A percentile compares a stretch with the other conserved stretches of the same genome.
Evolutionary conservation across 2,797 vertebrate species (phyloP).

Genomic region (Hylomyscus alleni): DNA sequence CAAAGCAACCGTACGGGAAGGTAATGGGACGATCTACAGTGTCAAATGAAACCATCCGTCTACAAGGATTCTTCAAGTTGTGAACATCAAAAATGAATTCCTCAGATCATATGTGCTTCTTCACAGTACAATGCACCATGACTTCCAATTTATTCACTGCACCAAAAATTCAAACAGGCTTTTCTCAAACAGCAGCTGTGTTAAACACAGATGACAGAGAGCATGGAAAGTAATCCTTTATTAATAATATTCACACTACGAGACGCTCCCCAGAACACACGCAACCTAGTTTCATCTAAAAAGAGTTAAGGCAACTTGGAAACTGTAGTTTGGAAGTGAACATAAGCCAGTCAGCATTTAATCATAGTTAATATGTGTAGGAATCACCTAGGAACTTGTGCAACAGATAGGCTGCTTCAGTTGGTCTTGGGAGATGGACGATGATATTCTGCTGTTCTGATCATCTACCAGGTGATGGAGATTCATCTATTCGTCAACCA

Average conservation of each 20-base stretch:
- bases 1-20: not conserved
- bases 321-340: not conserved
- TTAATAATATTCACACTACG: not conserved
- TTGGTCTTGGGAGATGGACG: not conserved
- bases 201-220: conserved; percentile 18
- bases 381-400: not conserved
- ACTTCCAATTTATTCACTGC: not conserved
- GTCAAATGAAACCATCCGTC: not conserved
- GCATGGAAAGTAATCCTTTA: not conserved
- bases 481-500: not conserved
- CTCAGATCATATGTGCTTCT: not conserved
- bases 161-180: not conserved
- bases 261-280: not conserved
- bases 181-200: not conserved
- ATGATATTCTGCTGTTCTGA: not conserved
- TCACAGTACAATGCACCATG: not conserved
- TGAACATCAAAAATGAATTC: not conserved
- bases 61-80: not conserved
- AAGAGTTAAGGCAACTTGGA: not conserved
- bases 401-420: not conserved
- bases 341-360: not conserved
- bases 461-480: not conserved
- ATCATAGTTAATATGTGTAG: not conserved
- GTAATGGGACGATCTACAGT: not conserved
- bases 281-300: not conserved